phyloP scores from a whole-genome alignment of 2,113 vertebrate species.

The Podarcis cretensis region DNA sequence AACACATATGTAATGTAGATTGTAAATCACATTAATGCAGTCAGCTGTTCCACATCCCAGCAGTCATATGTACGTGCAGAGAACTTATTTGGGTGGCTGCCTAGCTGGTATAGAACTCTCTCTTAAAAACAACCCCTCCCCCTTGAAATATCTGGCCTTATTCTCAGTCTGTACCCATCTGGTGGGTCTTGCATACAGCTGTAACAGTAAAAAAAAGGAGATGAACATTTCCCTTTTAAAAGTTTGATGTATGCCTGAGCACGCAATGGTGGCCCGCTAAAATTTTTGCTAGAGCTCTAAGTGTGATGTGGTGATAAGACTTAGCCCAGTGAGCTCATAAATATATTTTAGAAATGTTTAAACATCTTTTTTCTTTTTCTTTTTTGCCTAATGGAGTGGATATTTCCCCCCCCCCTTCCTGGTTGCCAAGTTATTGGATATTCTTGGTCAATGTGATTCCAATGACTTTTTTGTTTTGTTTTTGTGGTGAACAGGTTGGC shows the following conservation, averaged over 20 bases:
- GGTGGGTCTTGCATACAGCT: neutral
- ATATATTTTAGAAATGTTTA: neutral
- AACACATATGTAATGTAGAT: constrained; percentile 58
- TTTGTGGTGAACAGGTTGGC: constrained; percentile 82
- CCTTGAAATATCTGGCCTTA: neutral
- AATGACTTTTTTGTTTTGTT: constrained; percentile 24
- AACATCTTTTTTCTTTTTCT: neutral
- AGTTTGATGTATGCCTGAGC: neutral
- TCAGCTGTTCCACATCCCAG: constrained; percentile 60
- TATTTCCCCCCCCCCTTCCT: neutral
- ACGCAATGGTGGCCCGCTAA: neutral
- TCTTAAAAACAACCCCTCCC: neutral
- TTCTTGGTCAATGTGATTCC: neutral
- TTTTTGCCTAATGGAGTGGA: neutral
- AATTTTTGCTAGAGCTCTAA: neutral
- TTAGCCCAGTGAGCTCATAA: neutral
- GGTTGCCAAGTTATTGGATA: neutral
- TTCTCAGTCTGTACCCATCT: neutral
- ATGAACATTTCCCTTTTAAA: neutral
- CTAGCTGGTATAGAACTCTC: constrained; percentile 34
- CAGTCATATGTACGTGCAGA: constrained; percentile 53
- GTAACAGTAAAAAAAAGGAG: neutral
- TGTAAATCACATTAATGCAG: constrained; percentile 67
- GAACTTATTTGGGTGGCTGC: constrained; percentile 57
- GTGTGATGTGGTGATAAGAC: neutral